Percentiles rank a stretch among this genome's conserved stretches.
Conservation (phyloP, 1,140 invertebrate species). For the Brachionus koreanus region DNA sequence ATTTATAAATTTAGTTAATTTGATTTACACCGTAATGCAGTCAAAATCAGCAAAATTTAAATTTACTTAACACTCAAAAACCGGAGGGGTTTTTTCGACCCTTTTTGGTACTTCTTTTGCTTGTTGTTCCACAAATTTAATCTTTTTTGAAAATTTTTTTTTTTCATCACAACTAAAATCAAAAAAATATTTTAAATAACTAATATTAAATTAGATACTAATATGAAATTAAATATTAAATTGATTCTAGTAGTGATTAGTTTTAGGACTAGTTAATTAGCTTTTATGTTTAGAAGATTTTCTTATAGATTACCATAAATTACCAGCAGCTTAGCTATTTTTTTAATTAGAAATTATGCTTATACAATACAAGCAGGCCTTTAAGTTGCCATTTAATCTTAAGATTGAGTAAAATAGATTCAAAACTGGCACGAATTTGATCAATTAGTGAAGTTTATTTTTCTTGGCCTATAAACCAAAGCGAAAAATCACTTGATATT, state of each 20-base stretch:
- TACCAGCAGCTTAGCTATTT: neutral
- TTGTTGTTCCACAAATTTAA: too few relatives aligned
- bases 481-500: too few relatives aligned
- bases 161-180: too few relatives aligned
- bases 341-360: neutral
- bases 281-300: too few relatives aligned
- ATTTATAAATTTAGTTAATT: neutral
- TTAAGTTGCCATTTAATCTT: neutral
- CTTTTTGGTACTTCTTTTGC: too few relatives aligned
- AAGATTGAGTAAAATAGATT: neutral
- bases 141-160: too few relatives aligned
- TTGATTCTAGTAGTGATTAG: too few relatives aligned
- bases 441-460: neutral
- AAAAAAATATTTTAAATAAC: neutral
- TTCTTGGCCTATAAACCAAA: neutral
- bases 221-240: neutral
- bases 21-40: neutral
- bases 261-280: too few relatives aligned
- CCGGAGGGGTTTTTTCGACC: too few relatives aligned
- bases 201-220: neutral
- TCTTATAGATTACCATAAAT: neutral
- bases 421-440: neutral
- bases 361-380: neutral
- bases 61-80: neutral
- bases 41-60: neutral